A percentile compares a stretch with the other conserved stretches of the same genome.
phyloP scores from a whole-genome alignment of 2,888 invertebrate genomes.

The Drosophila kokeensis region DNA sequence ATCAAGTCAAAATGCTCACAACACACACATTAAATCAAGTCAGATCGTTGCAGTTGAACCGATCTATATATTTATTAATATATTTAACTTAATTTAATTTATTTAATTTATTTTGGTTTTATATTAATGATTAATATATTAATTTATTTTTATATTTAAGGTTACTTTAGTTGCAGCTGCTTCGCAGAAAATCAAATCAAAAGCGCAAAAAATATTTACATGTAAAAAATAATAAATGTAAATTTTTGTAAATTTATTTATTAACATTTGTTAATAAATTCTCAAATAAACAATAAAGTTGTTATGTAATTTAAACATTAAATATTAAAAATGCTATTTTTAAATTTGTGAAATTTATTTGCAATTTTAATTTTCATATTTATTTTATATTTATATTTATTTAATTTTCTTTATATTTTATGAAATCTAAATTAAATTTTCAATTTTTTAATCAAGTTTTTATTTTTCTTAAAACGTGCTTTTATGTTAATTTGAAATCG shows the following conservation, averaged over 20 bases:
- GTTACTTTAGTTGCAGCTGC: not conserved
- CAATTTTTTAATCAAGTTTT: not conserved
- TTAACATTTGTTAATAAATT: not conserved
- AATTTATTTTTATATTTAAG: not conserved
- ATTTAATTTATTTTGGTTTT: not conserved
- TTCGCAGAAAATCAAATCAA: too few species aligned
- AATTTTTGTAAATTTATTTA: not conserved
- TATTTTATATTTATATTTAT: not conserved
- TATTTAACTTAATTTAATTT: not conserved
- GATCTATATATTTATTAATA: not conserved
- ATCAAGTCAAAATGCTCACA: conserved; percentile 11
- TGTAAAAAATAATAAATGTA: not conserved
- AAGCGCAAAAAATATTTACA: too few species aligned
- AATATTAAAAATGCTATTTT: not conserved
- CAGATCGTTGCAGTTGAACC: not conserved
- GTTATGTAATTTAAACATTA: not conserved
- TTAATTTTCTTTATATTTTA: not conserved
- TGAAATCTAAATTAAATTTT: not conserved
- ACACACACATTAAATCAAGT: not conserved
- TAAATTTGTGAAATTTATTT: not conserved
- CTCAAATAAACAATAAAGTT: not conserved
- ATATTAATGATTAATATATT: not conserved
- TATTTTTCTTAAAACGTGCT: not conserved
- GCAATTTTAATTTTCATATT: not conserved
- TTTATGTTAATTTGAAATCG: not conserved